Base-by-base conservation (phyloP, 2,888 invertebrate genomes). In the Leucophora obtusa region DNA sequence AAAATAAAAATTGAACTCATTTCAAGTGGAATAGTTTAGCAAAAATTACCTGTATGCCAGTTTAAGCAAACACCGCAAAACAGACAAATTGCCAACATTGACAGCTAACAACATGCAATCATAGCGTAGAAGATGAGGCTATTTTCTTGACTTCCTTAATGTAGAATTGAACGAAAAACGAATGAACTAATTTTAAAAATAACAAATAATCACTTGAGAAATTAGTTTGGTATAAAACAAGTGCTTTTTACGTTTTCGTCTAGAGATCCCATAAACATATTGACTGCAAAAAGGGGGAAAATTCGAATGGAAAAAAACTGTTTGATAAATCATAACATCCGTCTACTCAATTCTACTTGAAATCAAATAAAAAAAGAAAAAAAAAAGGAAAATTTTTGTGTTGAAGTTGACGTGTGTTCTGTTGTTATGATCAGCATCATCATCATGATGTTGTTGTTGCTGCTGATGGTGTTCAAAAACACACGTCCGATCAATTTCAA, bases 271-370 rank as follows among this genome's bases (percentile, higher is more conserved):
- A 56, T 63, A 56, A 62, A 50, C 56, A 17, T 17, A 6, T 72
- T 14, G 24, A 51, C 21, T 58, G 50, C 28, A 28, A 28, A 28
- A 28, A 28, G n/a, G 11, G 24, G 9, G 21, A n/a, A 35, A 15
- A 35, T 7, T 28, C n/a, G 9, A 24, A 28, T 28, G 28, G 15
- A 5, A 38, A 38, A 69, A 58, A 69, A 35, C 28, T 53, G 18
- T 77, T 79, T 82, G 62, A 83, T 79, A 69, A 70, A 75, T 83
- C 75, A 79, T 81, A 82, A 82, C 82, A 83, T 83, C 80, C 82
- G 80, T 79, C 69, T 69, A 62, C 47, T 56, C 50, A 47, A 54
- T 7, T 9, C 15, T 21, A 14, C 15, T 35, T 21, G 59, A 60
- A 70, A 56, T 33, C 56, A 62, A 58, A 38, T 43, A 2, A 28